Percentiles rank a stretch among this genome's conserved stretches.
phyloP scores from a whole-genome alignment of 2,888 invertebrate genomes.

The Nineta flava region DNA sequence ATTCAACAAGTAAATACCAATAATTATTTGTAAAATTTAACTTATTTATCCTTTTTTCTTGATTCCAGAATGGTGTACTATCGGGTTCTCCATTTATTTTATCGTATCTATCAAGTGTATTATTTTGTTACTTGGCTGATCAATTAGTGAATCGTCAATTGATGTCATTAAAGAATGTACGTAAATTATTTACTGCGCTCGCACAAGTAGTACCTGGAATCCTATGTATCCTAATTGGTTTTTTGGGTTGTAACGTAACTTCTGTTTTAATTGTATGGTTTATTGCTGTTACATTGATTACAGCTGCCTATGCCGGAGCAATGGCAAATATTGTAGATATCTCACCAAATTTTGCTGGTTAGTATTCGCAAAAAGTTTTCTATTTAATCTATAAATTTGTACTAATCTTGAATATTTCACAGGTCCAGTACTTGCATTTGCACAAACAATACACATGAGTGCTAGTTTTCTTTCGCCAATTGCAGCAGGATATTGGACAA shows the following conservation, averaged over 20 bases:
- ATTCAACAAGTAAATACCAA: slow-evolving; percentile 37
- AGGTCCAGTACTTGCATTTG: slow-evolving; percentile 52
- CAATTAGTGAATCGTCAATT: slow-evolving; percentile 38
- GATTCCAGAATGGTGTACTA: slow-evolving; percentile 43
- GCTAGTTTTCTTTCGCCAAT: slow-evolving; percentile 54
- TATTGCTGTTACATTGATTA: slow-evolving; percentile 50
- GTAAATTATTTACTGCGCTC: slow-evolving; percentile 49
- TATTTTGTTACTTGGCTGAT: slow-evolving; percentile 54
- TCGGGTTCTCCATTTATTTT: slow-evolving; percentile 53
- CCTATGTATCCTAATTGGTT: slow-evolving; percentile 43
- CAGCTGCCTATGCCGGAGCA: slow-evolving; percentile 56
- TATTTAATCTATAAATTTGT: not conserved
- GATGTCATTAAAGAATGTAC: slow-evolving; percentile 43
- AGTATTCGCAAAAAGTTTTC: slow-evolving; percentile 1
- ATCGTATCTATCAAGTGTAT: slow-evolving; percentile 51
- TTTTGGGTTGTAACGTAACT: slow-evolving; percentile 41
- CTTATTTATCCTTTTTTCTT: slow-evolving; percentile 7
- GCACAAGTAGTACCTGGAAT: slow-evolving; percentile 54
- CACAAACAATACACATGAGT: slow-evolving; percentile 63
- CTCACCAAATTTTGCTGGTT: slow-evolving; percentile 59
- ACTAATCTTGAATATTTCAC: slow-evolving; percentile 2
- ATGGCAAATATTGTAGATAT: slow-evolving; percentile 66
- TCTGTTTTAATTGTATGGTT: slow-evolving; percentile 48
- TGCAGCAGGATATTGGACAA: slow-evolving; percentile 41
- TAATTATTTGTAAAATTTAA: not conserved